Base-by-base conservation (phyloP, 53 echinoderm and acorn worm genomes). In the Actinopyga echinites region DNA sequence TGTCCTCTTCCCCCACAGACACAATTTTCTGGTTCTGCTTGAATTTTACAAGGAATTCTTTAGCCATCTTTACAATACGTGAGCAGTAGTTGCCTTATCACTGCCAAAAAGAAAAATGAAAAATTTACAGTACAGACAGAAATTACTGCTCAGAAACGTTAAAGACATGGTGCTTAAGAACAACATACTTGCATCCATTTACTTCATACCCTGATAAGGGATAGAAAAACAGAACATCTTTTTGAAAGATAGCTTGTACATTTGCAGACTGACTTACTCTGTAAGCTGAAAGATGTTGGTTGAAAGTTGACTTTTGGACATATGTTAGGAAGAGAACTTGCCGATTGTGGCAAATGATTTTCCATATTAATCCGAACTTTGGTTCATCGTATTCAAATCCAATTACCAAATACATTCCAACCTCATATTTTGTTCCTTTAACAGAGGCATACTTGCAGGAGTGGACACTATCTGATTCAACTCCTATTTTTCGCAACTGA, bases 141-240 rank as follows among this genome's bases (percentile, higher is more conserved):
- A 20, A 68, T 20, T 68, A 73, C 1, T 73, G 73, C 19, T 55
- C 54, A 2, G 28, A 79, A 55, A 55, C 79, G 53, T 81, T 62
- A 62, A 59, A 61, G 22, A 81, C 21, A 32, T 81, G 63, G 40
- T 59, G 5, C 40, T 40, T 82, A 23, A 42, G 24, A 65, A 55
- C 53, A 35, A 82, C 38, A 82, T 7, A 82, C 45, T 37, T 34
- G 44, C 36, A 29, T 0, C 65, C 83, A 64, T 11, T 28, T 28
- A 82, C 83, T 29, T 38, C 34, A 57, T 82, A 82, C 22, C 32
- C 65, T 64, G 83, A 82, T 26, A 82, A 65, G 6, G 83, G 83
- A 65, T 82, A 82, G 65, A 34, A 82, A 38, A 42, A 82, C 12
- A 23, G 12, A n/a, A 82, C 13, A 55, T 82, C 44, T 24, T 23